Conservation (phyloP, 2,113 vertebrate species). For the Bettongia penicillata region DNA sequence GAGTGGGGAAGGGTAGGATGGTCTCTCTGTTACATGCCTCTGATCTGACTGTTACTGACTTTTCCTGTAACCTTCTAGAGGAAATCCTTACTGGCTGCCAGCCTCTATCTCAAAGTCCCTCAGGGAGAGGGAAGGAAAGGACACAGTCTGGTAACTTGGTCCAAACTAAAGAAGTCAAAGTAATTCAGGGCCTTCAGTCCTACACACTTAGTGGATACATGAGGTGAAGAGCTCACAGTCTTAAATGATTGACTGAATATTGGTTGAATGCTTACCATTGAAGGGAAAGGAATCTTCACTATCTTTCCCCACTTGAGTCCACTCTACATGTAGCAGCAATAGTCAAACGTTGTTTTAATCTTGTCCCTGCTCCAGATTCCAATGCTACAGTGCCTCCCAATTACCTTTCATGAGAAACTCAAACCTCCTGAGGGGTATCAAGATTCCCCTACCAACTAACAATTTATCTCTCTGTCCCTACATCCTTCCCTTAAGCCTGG, state of each 20-base stretch:
- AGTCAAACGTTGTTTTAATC: neutral
- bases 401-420: neutral
- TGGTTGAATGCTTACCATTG: neutral
- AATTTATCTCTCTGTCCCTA: neutral
- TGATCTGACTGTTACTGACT: neutral
- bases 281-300: neutral
- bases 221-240: neutral
- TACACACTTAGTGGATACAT: neutral
- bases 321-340: neutral
- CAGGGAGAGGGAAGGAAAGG: neutral
- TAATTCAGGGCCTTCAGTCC: neutral
- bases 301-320: neutral
- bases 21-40: neutral
- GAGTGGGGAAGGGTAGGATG: neutral
- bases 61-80: neutral
- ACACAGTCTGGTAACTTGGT: neutral
- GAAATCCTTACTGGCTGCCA: neutral
- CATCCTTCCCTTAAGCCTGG: neutral
- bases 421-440: neutral
- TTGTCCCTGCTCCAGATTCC: neutral
- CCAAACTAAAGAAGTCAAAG: neutral
- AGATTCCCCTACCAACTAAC: neutral
- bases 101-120: neutral
- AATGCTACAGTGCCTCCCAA: neutral
- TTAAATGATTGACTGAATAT: neutral